These are phyloP conservation scores for Brachycybe producta DNA, from an alignment of 2,888 invertebrate species.

Conservation along the genomic window DNA sequence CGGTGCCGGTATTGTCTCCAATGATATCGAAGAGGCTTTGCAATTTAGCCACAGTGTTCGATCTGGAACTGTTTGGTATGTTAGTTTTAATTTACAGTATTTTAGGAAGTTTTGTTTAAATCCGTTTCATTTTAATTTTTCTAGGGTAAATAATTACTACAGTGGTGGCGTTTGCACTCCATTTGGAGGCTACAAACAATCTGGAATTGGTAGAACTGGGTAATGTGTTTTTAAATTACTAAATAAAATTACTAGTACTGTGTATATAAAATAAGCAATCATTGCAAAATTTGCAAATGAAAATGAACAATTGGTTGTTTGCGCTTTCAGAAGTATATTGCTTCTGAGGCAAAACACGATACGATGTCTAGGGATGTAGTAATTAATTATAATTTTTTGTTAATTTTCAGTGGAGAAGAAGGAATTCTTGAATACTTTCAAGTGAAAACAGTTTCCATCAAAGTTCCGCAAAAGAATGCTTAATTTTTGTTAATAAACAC, in stretches of 20 bases:
- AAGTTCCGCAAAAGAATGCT: conserved; percentile 24
- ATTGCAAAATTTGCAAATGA: no score
- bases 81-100: no score
- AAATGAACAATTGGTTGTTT: no score
- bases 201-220: conserved; percentile 26
- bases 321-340: no score
- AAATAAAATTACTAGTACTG: no score
- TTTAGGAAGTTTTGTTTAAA: not conserved
- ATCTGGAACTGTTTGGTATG: conserved; percentile 41
- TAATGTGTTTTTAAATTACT: conserved; percentile 11
- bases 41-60: conserved; percentile 37
- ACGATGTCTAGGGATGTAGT: no score
- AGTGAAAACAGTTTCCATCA: conserved; percentile 24
- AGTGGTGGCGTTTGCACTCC: no score
- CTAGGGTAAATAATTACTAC: conserved; percentile 29
- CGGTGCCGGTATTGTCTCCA: conserved; percentile 41
- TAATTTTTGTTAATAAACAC: no score
- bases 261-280: no score
- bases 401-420: conserved; percentile 21
- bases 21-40: conserved; percentile 39
- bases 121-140: not conserved
- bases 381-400: no score
- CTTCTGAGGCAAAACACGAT: no score
- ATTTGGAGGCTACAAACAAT: conserved; percentile 29
- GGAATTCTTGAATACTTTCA: conserved; percentile 21